Percentiles rank a stretch among this genome's conserved stretches.
phyloP scores from a whole-genome alignment of 2,797 vertebrate species.

The Amblyraja radiata region DNA sequence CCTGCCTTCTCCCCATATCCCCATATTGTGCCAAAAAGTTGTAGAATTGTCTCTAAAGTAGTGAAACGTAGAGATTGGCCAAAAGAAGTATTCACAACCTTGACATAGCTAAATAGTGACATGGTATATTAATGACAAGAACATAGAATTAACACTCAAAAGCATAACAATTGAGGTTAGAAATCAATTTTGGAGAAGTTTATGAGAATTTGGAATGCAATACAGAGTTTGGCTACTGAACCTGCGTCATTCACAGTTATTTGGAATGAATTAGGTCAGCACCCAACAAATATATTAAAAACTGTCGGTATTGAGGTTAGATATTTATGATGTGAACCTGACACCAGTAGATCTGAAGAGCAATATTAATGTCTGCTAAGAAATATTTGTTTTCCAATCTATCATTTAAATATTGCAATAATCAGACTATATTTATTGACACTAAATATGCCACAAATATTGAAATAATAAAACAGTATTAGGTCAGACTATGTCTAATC shows the following conservation, averaged over 20 bases:
- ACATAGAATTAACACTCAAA: background rate
- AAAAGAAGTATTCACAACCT: background rate
- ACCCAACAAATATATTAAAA: slow-evolving; percentile 1
- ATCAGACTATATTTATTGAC: background rate
- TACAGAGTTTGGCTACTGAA: background rate
- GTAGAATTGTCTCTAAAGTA: background rate
- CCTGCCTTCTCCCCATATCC: no score
- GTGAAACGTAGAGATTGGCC: background rate
- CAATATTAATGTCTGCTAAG: no score
- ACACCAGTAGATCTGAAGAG: background rate
- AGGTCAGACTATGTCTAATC: background rate
- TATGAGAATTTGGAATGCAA: background rate
- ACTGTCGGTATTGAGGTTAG: background rate
- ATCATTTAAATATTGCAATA: background rate
- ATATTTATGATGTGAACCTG: background rate
- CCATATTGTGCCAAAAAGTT: background rate
- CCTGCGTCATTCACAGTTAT: background rate
- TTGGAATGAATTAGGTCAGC: background rate
- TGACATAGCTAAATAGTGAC: background rate
- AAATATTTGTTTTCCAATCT: background rate
- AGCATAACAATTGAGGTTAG: background rate
- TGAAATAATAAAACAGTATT: background rate
- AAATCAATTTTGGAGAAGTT: background rate
- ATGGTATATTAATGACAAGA: background rate
- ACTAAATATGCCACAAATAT: background rate